Base-by-base conservation (phyloP, 1,140 invertebrate genomes). In the Augochlora pura region DNA sequence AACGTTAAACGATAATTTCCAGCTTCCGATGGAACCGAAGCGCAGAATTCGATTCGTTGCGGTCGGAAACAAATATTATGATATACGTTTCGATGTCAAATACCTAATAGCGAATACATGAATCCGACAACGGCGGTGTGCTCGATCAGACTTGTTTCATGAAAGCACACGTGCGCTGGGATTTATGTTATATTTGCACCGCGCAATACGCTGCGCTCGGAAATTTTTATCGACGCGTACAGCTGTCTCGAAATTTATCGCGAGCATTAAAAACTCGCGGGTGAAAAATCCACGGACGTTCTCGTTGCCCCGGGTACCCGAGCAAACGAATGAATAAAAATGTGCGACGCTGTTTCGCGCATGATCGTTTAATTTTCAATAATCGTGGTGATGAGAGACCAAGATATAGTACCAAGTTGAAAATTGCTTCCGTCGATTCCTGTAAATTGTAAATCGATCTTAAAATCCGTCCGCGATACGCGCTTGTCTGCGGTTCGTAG, bases 191-290 rank as follows among this genome's bases (percentile, higher is more conserved):
- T 32, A 46, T 67, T 70, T 32, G 9, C 25, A 62, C n/a, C 69
- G 6, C 49, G 62, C 46, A 42, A 12, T 16, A 1, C 38, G 57
- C 21, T 32, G 10, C 21, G 70, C 16, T n/a, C 32, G 7, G 57
- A 39, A 69, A 52, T 64, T 54, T 23, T 32, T 52, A 63, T 23
- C 9, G 42, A 39, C 12, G 68, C 18, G 18, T 8, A 18, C 12
- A 23, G n/a, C 66, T 64, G 25, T 63, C 68, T 75, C 52, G 39
- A 59, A 46, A 60, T 60, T 77, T 72, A 42, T 71, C 57, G 39
- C 46, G 42, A 68, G 64, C 64, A 64, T 60, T 59, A 71, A 68
- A 64, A 69, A 63, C 27, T 38, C 18, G 18, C 46, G 52, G 60
- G 63, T 71, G 68, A 72, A 77, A 32, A 32, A 32, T 32, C 32